phyloP scores from a whole-genome alignment of 2,888 invertebrate genomes.

The Prosapia bicincta region DNA sequence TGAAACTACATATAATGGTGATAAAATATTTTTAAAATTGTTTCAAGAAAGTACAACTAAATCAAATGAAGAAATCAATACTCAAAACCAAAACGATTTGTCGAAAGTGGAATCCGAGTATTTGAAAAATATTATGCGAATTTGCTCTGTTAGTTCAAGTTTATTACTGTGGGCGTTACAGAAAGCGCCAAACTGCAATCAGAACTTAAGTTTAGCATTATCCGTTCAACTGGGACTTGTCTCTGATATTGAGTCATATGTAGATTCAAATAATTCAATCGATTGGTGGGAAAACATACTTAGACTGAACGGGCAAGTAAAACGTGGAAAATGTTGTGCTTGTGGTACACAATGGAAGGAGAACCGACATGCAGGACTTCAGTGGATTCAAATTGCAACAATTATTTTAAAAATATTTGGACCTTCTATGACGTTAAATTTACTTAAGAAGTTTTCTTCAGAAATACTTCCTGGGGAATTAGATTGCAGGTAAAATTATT shows the following conservation, averaged over 20 bases:
- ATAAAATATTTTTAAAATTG: conserved; percentile 44
- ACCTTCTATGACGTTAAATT: conserved; percentile 53
- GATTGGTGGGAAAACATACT: conserved; percentile 31
- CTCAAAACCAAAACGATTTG: neutral
- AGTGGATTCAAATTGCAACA: conserved; percentile 59
- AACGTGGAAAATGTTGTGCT: conserved; percentile 34
- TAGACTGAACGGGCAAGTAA: conserved; percentile 29
- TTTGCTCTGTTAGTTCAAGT: conserved; percentile 22
- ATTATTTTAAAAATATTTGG: conserved; percentile 60
- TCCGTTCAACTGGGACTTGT: conserved; percentile 28
- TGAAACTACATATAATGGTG: neutral
- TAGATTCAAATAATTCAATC: conserved; percentile 22
- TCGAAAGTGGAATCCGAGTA: conserved; percentile 15
- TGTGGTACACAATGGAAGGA: conserved; percentile 22
- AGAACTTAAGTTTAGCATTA: conserved; percentile 20
- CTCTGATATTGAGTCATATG: conserved; percentile 31
- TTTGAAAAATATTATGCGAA: conserved; percentile 23
- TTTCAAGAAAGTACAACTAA: conserved; percentile 42
- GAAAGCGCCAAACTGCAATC: conserved; percentile 10
- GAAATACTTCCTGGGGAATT: conserved; percentile 56
- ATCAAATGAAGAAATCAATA: neutral
- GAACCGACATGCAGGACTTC: conserved; percentile 47
- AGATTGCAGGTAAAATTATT: conserved; percentile 55
- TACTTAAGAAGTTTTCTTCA: conserved; percentile 55
- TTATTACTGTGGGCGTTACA: conserved; percentile 24